Conservation (phyloP, 35 echinoderm and acorn worm genomes). For the Ophiothrix spiculata region DNA sequence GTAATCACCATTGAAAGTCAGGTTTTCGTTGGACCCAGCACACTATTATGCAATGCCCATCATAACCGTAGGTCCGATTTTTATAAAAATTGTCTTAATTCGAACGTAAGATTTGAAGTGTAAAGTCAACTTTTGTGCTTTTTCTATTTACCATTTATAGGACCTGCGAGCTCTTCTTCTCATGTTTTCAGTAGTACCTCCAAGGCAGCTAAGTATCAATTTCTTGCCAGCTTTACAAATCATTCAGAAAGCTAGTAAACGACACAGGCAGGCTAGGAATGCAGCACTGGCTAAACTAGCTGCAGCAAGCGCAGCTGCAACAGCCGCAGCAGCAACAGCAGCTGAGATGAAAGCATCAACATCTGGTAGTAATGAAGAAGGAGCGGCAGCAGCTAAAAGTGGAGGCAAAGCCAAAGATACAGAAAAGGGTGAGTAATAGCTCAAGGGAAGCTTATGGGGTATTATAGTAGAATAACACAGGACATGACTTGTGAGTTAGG, state of each 20-base stretch:
- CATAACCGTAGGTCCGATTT: too few species aligned
- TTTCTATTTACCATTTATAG: slow-evolving; percentile 13
- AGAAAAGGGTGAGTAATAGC: not conserved
- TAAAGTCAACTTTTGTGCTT: not conserved
- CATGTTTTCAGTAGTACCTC: slow-evolving; percentile 67
- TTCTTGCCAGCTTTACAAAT: slow-evolving; percentile 49
- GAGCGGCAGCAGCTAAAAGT: not conserved
- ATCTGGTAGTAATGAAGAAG: not conserved
- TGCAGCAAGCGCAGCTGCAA: not conserved
- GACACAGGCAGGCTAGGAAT: slow-evolving; percentile 20
- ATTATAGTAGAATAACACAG: too few species aligned
- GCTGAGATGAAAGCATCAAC: not conserved
- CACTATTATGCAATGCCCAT: too few species aligned
- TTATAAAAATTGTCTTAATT: too few species aligned
- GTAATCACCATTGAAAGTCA: too few species aligned
- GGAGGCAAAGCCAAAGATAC: not conserved
- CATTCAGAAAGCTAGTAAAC: slow-evolving; percentile 48
- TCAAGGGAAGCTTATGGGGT: too few species aligned
- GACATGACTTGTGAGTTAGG: too few species aligned
- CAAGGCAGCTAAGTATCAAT: slow-evolving; percentile 33
- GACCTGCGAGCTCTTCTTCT: slow-evolving; percentile 68
- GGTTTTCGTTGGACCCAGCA: too few species aligned
- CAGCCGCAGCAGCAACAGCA: slow-evolving; percentile 11
- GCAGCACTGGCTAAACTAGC: not conserved
- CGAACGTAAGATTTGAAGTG: too few species aligned